Percentiles rank a stretch among this genome's conserved stretches.
phyloP scores from a whole-genome alignment of 2,888 invertebrate genomes.

The Hyppa rectilinea region DNA sequence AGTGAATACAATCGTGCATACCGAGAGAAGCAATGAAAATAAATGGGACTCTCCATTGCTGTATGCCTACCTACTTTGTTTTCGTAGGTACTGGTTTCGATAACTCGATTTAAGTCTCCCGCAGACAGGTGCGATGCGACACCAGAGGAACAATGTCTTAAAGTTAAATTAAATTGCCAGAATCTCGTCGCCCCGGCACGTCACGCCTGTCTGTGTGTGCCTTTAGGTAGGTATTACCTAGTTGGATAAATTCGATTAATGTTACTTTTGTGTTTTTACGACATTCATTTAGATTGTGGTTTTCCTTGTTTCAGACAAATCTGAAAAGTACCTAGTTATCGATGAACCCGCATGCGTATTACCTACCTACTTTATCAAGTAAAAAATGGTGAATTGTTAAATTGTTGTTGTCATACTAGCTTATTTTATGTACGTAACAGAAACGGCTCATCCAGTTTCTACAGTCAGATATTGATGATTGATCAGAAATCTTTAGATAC shows the following conservation, averaged over 20 bases:
- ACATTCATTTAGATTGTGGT: background rate
- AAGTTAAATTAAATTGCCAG: too few relatives aligned
- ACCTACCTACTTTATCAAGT: too few relatives aligned
- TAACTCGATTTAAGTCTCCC: background rate
- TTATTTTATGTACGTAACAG: background rate
- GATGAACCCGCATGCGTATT: background rate
- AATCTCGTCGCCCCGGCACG: too few relatives aligned
- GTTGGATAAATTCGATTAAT: background rate
- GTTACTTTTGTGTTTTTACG: background rate
- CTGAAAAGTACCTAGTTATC: background rate
- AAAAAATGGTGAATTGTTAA: background rate
- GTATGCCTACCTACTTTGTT: slow-evolving; percentile 54
- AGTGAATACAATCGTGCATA: slow-evolving; percentile 81
- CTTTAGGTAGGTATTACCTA: background rate
- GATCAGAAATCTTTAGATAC: background rate
- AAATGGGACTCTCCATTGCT: slow-evolving; percentile 79
- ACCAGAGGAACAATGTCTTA: too few relatives aligned
- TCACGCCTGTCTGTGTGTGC: too few relatives aligned
- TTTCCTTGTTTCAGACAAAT: background rate
- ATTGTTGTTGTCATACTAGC: background rate
- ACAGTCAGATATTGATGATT: background rate
- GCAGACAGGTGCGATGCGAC: too few relatives aligned
- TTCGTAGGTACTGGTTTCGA: slow-evolving; percentile 16
- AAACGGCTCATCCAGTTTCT: too few relatives aligned
- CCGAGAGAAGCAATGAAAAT: slow-evolving; percentile 83